Conservation (phyloP, 2,888 invertebrate genomes). For the Pseudococcus longispinus region DNA sequence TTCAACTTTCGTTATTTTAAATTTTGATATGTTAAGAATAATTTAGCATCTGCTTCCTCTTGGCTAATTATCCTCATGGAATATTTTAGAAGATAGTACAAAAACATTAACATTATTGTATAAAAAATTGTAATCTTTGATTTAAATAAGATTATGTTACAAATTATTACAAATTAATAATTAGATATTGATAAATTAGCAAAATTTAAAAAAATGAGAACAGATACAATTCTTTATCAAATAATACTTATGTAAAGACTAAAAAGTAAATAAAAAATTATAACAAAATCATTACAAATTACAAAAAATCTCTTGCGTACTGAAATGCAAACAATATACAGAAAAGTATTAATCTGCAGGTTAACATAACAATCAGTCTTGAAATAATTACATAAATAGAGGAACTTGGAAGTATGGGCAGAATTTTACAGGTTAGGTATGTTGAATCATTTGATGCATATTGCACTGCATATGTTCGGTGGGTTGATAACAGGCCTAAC, state of each 20-base stretch:
- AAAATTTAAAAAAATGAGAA: not conserved
- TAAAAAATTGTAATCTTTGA: conserved; percentile 24
- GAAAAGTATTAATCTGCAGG: conserved; percentile 24
- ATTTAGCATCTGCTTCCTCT: no score
- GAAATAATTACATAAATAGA: not conserved
- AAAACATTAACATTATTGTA: not conserved
- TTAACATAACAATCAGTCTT: conserved; percentile 6
- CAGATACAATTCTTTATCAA: not conserved
- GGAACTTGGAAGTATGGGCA: not conserved
- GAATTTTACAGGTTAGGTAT: conserved; percentile 45
- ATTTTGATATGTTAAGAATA: no score
- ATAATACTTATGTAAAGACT: not conserved
- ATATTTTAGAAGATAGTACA: not conserved
- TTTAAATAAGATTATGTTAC: conserved; percentile 27
- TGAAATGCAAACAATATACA: conserved; percentile 2
- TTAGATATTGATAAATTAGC: not conserved
- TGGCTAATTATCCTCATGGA: no score
- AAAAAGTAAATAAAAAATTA: not conserved
- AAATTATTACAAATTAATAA: conserved; percentile 1
- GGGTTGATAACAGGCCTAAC: conserved; percentile 66
- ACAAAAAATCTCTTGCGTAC: conserved; percentile 34
- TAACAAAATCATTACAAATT: conserved; percentile 3
- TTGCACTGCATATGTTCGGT: conserved; percentile 58
- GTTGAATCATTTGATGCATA: conserved; percentile 54
- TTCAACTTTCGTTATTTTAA: not conserved